These are phyloP conservation scores for Crotalus helleri DNA, from an alignment of 2,113 vertebrate species.

Conservation along the genomic window DNA sequence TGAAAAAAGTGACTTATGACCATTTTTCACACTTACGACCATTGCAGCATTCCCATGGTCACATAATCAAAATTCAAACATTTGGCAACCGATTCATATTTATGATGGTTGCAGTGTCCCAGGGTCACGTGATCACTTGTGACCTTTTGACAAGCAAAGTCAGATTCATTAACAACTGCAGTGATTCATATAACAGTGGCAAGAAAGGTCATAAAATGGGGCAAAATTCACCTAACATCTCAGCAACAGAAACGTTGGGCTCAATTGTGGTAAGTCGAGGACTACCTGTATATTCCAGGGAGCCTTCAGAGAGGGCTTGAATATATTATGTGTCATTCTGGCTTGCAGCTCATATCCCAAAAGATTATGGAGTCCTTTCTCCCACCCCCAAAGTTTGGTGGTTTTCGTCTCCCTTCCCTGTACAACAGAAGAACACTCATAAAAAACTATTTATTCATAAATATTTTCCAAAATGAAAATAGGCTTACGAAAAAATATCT, in stretches of 20 bases:
- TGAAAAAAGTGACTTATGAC: background rate
- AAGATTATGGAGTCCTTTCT: background rate
- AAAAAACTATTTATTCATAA: conserved; percentile 79
- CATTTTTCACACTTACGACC: background rate
- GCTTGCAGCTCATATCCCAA: background rate
- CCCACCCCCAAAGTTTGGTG: background rate
- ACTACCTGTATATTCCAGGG: background rate
- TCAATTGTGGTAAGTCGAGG: background rate
- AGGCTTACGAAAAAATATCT: conserved; percentile 74
- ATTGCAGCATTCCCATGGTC: background rate
- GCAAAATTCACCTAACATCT: background rate
- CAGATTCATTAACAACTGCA: background rate
- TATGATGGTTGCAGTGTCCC: background rate
- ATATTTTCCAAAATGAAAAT: conserved; percentile 79
- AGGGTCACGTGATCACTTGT: background rate
- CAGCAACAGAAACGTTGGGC: background rate
- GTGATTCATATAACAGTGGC: background rate
- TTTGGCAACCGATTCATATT: background rate
- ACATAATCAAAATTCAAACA: background rate
- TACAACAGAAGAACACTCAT: conserved; percentile 62
- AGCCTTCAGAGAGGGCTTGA: background rate
- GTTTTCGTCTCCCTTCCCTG: background rate
- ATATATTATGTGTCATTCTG: background rate
- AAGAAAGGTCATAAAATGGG: too few relatives aligned
- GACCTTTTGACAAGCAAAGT: background rate